Evolutionary conservation across 1,140 invertebrate genomes (phyloP).

Genomic region (Philotrypesis tridentata): DNA sequence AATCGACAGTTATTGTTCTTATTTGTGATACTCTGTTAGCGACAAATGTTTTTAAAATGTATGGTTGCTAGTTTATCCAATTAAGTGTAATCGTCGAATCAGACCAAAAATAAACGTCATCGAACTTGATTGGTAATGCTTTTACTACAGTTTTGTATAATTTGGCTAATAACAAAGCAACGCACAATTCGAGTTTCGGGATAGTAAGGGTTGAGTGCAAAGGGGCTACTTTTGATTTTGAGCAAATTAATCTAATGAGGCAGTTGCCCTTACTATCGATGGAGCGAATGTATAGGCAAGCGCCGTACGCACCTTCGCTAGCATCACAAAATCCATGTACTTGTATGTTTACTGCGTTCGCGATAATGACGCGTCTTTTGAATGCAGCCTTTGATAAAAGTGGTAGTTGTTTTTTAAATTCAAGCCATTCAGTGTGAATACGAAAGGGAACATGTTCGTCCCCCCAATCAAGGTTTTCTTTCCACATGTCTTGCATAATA

Average conservation of each 20-base stretch:
- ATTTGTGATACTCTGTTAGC: neutral
- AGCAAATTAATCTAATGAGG: slow-evolving; percentile 37
- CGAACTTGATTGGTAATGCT: neutral
- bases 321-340: slow-evolving; percentile 47
- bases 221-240: slow-evolving; percentile 56
- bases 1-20: neutral
- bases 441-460: slow-evolving; percentile 27
- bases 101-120: slow-evolving; percentile 47
- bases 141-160: slow-evolving; percentile 8
- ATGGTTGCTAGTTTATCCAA: slow-evolving; percentile 56
- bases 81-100: slow-evolving; percentile 52
- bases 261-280: neutral
- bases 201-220: slow-evolving; percentile 49
- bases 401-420: slow-evolving; percentile 20
- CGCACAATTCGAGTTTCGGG: slow-evolving; percentile 55
- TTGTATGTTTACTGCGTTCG: neutral
- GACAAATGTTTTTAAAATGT: neutral
- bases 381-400: slow-evolving; percentile 10
- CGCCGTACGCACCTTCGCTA: slow-evolving; percentile 33
- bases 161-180: slow-evolving; percentile 48
- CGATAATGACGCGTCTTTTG: slow-evolving; percentile 6
- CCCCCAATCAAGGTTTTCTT: slow-evolving; percentile 24
- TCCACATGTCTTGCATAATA: slow-evolving; percentile 36
- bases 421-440: slow-evolving; percentile 13
- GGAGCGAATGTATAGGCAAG: slow-evolving; percentile 36